phyloP scores from a whole-genome alignment of 2,888 invertebrate species.

The Drosophila falleni region DNA sequence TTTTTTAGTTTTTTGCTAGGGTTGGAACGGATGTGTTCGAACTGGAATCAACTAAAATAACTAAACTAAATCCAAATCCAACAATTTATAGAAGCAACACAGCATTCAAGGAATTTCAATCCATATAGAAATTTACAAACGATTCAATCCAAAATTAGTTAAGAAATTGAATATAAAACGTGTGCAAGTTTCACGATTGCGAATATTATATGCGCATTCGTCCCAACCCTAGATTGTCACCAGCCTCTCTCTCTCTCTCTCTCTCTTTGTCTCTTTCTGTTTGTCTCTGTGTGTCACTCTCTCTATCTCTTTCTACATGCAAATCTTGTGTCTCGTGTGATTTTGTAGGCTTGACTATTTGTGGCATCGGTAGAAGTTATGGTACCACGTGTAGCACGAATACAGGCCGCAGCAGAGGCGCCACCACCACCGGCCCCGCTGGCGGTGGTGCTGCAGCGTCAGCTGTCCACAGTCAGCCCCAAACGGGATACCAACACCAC shows the following conservation, averaged over 20 bases:
- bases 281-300: slow-evolving; percentile 29
- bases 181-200: slow-evolving; percentile 36
- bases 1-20: slow-evolving; percentile 38
- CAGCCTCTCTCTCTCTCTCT: slow-evolving; percentile 15
- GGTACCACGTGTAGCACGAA: slow-evolving; percentile 84
- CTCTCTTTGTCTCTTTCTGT: slow-evolving; percentile 7
- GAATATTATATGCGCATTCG: slow-evolving; percentile 41
- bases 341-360: slow-evolving; percentile 85
- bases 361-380: slow-evolving; percentile 86
- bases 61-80: slow-evolving; percentile 33
- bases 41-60: slow-evolving; percentile 10
- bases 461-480: slow-evolving; percentile 75
- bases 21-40: slow-evolving; percentile 50
- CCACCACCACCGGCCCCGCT: slow-evolving; percentile 67
- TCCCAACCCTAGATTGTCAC: slow-evolving; percentile 54
- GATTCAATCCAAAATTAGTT: not conserved
- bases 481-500: slow-evolving; percentile 81
- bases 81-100: not conserved
- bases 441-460: slow-evolving; percentile 70
- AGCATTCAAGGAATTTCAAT: not conserved
- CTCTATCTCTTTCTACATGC: slow-evolving; percentile 55
- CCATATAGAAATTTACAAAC: not conserved
- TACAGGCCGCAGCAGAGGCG: slow-evolving; percentile 80
- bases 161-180: slow-evolving; percentile 2
- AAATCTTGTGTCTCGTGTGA: slow-evolving; percentile 76